These are phyloP conservation scores for Hybos culiciformis DNA, from an alignment of 2,888 invertebrate genomes.

Conservation along the genomic window DNA sequence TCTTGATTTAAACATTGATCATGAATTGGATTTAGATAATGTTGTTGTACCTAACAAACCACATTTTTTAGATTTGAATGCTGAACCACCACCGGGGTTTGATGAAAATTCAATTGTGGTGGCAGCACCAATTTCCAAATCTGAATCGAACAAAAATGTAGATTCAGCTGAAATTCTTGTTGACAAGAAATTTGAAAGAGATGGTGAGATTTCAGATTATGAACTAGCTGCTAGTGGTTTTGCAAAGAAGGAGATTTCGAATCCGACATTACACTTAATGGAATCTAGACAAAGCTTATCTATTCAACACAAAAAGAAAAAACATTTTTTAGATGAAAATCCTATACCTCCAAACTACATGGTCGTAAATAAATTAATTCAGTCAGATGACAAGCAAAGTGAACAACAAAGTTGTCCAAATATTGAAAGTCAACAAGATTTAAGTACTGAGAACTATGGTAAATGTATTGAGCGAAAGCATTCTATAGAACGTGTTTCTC, in stretches of 20 bases:
- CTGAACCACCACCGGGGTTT: slow-evolving; percentile 41
- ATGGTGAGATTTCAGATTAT: slow-evolving; percentile 35
- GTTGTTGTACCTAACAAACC: slow-evolving; percentile 37
- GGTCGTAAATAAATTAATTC: too few species aligned
- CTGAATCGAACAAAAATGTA: too few species aligned
- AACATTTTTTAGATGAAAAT: slow-evolving; percentile 36
- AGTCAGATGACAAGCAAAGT: slow-evolving; percentile 25
- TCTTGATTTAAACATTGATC: slow-evolving; percentile 15
- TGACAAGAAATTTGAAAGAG: slow-evolving; percentile 34
- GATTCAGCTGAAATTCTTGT: slow-evolving; percentile 21
- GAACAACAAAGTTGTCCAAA: slow-evolving; percentile 34
- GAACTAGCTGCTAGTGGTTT: slow-evolving; percentile 34
- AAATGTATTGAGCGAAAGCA: slow-evolving; percentile 13
- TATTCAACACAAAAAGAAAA: slow-evolving; percentile 17
- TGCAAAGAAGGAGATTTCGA: slow-evolving; percentile 33
- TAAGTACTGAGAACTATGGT: background rate
- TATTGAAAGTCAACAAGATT: slow-evolving; percentile 31
- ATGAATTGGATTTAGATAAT: slow-evolving; percentile 22
- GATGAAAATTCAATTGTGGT: slow-evolving; percentile 19
- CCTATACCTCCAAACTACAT: slow-evolving; percentile 36
- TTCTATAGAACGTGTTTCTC: slow-evolving; percentile 13
- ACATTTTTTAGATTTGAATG: slow-evolving; percentile 50
- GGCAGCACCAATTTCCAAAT: background rate
- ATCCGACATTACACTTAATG: slow-evolving; percentile 17
- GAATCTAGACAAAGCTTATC: slow-evolving; percentile 6